Evolutionary conservation across 2,888 invertebrate species (phyloP).

Genomic region (Drosophila atripex): DNA sequence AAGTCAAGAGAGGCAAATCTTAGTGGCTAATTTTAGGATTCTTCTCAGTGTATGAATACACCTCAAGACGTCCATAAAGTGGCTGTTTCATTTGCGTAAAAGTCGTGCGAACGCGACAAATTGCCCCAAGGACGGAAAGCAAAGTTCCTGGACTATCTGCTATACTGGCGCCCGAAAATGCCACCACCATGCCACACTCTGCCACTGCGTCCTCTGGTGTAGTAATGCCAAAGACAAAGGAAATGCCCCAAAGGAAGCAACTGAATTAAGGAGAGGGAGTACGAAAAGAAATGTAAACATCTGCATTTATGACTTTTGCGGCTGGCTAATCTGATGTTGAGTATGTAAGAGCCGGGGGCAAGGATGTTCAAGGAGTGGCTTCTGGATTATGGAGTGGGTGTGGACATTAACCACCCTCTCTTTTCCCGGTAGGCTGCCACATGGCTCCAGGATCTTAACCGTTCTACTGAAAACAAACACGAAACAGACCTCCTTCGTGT

Average conservation of each 20-base stretch:
- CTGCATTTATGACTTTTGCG: conserved; percentile 79
- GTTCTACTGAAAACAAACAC: conserved; percentile 23
- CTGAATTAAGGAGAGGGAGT: neutral
- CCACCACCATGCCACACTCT: conserved; percentile 5
- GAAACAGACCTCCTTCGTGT: conserved; percentile 20
- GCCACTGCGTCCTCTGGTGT: neutral
- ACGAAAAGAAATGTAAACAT: conserved; percentile 71
- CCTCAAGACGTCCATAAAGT: conserved; percentile 57
- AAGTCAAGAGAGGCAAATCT: neutral
- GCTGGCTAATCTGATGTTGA: conserved; percentile 76
- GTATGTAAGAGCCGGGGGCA: conserved; percentile 51
- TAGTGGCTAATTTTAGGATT: neutral
- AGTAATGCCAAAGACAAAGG: conserved; percentile 62
- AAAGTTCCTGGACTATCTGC: conserved; percentile 11
- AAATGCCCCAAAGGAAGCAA: conserved; percentile 58
- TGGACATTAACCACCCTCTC: conserved; percentile 27
- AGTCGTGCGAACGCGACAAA: conserved; percentile 75
- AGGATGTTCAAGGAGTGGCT: conserved; percentile 31
- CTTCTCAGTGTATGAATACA: conserved; percentile 21
- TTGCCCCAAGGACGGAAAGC: conserved; percentile 52
- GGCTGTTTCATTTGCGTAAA: conserved; percentile 74
- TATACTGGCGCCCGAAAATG: conserved; percentile 3
- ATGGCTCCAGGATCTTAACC: conserved; percentile 13
- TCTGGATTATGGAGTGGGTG: conserved; percentile 1
- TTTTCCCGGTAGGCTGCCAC: conserved; percentile 12